These are phyloP conservation scores for Penaeus indicus DNA, from an alignment of 1,140 invertebrate genomes.

Conservation along the genomic window DNA sequence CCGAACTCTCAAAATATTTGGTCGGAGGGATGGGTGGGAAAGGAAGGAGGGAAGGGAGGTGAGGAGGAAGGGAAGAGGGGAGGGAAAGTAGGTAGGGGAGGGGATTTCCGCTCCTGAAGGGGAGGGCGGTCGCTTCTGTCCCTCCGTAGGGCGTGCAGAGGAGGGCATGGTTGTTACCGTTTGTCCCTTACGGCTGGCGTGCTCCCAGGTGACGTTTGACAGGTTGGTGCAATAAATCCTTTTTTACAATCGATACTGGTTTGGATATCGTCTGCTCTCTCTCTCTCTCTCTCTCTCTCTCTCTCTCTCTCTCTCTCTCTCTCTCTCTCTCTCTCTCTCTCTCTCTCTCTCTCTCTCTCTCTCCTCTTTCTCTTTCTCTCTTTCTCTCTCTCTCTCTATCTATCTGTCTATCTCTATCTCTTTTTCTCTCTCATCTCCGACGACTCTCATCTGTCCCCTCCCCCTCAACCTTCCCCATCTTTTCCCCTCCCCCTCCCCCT, in stretches of 20 bases:
- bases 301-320: too few species aligned
- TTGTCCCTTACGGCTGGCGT: too few species aligned
- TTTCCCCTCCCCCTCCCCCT: not conserved
- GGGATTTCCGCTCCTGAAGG: not conserved
- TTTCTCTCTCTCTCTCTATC: conserved; percentile 24
- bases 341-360: not conserved
- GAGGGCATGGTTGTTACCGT: too few species aligned
- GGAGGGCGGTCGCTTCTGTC: too few species aligned
- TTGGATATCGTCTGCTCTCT: too few species aligned
- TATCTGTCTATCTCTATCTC: conserved; percentile 26
- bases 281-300: too few species aligned
- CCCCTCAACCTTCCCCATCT: not conserved
- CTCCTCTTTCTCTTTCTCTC: not conserved
- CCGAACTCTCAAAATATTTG: not conserved
- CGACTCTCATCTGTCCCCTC: not conserved
- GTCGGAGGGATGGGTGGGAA: not conserved
- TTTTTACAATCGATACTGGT: too few species aligned
- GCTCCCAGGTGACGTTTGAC: too few species aligned
- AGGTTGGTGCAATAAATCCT: too few species aligned
- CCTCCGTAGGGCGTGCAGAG: too few species aligned
- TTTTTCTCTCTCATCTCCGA: not conserved
- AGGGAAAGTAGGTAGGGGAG: not conserved
- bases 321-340: too few species aligned
- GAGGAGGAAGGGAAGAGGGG: not conserved
- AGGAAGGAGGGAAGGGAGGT: not conserved